Evolutionary conservation across 2,797 vertebrate species (phyloP), one percentile per base, ranked within the genome.

Genomic region (Chaetophractus vellerosus): DNA sequence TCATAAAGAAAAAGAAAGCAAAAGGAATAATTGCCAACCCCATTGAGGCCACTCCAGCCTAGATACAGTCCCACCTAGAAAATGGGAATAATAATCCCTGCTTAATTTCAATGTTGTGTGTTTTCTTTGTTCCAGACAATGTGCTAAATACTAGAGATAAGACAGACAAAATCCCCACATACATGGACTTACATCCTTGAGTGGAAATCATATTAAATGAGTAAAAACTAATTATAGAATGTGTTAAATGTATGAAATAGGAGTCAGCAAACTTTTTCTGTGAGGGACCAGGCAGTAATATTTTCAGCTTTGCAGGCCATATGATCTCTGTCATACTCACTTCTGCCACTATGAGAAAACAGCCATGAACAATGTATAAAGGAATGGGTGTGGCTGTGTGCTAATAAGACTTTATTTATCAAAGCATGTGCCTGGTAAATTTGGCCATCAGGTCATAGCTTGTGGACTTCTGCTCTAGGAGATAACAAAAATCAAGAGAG

Each of bases 381-480:
- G 76, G n/a, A 74, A 63, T n/a, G 21, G 12, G 3, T 16, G 26
- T 80, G 74, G 45, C 28, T 87, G 18, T 64, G 9, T 90, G 66
- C 68, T 41, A 75, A 72, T 50, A 71, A 94, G 61, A 74, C 38
- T 78, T 78, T 50, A 71, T 90, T 86, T 71, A 41, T 59, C 75
- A 91, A 93, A 75, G 16, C 3, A 69, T n/a, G 23, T 57, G 12
- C 23, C 48, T 4, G 4, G 48, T 57, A 63, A 6, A 78, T 74
- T 90, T 41, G 69, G 84, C 6, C 14, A 24, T 28, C 28, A 9
- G 57, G 41, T 4, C 45, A 82, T n/a, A 74, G 55, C 66, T 79
- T 76, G 36, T 16, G 84, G 59, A 33, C 26, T n/a, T 18, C 50
- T 93, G 7, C 31, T 64, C 48, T 85, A 64, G 69, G 66, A 66